These are phyloP conservation scores for Schmidtea mediterranea DNA, from an alignment of 1,140 invertebrate species.

Conservation along the genomic window DNA sequence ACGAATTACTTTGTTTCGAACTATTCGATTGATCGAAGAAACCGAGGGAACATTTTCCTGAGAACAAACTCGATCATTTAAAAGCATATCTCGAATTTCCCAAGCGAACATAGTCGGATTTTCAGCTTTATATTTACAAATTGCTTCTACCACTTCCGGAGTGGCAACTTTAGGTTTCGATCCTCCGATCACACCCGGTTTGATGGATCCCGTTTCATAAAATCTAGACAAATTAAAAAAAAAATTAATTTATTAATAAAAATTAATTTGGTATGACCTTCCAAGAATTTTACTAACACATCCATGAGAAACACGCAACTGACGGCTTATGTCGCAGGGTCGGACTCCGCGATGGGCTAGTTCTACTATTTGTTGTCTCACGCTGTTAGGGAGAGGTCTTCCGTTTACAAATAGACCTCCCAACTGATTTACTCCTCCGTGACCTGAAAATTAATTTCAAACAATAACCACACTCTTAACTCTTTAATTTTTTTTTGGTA, in stretches of 20 bases:
- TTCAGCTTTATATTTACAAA: slow-evolving; percentile 82
- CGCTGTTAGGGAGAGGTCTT: slow-evolving; percentile 68
- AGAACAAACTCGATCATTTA: slow-evolving; percentile 76
- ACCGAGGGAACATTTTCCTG: slow-evolving; percentile 87
- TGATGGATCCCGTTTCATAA: slow-evolving; percentile 83
- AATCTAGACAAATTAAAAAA: slow-evolving; percentile 34
- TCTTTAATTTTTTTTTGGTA: too few species aligned
- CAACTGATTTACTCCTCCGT: slow-evolving; percentile 54
- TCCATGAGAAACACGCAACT: slow-evolving; percentile 76
- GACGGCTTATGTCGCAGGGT: slow-evolving; percentile 73
- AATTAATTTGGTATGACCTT: too few species aligned
- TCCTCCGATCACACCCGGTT: slow-evolving; percentile 83
- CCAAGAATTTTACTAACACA: slow-evolving; percentile 84
- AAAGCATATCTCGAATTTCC: slow-evolving; percentile 82
- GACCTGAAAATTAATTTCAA: slow-evolving; percentile 1
- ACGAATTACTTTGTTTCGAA: not conserved
- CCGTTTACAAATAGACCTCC: slow-evolving; percentile 92
- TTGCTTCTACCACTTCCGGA: slow-evolving; percentile 79
- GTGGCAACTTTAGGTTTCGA: slow-evolving; percentile 97
- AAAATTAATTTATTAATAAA: too few species aligned
- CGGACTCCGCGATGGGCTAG: slow-evolving; percentile 65
- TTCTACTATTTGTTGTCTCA: slow-evolving; percentile 74
- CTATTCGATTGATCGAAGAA: slow-evolving; percentile 61
- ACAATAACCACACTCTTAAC: too few species aligned
- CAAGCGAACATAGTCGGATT: slow-evolving; percentile 99